phyloP scores from a whole-genome alignment of 1,140 invertebrate genomes.

The Kradibia gibbosae region DNA sequence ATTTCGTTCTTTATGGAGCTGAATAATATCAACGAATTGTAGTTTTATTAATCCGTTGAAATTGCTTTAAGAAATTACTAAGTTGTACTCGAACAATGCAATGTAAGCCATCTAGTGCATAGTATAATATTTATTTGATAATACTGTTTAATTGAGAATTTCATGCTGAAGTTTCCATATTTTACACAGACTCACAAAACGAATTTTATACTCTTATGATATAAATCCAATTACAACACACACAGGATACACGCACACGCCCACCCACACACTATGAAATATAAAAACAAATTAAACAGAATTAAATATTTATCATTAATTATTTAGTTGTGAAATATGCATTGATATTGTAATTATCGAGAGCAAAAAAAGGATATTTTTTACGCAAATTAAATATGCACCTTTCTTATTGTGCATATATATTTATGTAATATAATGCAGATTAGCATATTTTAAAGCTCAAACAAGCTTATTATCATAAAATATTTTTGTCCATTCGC shows the following conservation, averaged over 20 bases:
- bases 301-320: constrained; percentile 17
- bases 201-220: neutral
- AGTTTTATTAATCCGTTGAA: neutral
- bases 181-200: neutral
- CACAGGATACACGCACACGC: too few relatives aligned
- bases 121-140: constrained; percentile 13
- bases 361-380: neutral
- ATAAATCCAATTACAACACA: constrained; percentile 15
- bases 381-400: neutral
- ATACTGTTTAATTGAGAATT: constrained; percentile 14
- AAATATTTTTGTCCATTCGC: neutral
- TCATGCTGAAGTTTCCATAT: neutral
- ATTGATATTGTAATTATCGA: neutral
- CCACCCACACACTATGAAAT: neutral
- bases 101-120: neutral
- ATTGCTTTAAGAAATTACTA: neutral
- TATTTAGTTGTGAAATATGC: neutral
- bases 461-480: neutral
- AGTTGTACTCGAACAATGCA: neutral
- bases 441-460: constrained; percentile 6
- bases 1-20: constrained; percentile 6
- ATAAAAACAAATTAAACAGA: neutral
- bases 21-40: neutral
- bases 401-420: neutral
- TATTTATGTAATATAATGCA: neutral